Percentiles rank a stretch among this genome's conserved stretches.
Conservation (phyloP, 2,113 vertebrate genomes). For the Tringa solitaria region DNA sequence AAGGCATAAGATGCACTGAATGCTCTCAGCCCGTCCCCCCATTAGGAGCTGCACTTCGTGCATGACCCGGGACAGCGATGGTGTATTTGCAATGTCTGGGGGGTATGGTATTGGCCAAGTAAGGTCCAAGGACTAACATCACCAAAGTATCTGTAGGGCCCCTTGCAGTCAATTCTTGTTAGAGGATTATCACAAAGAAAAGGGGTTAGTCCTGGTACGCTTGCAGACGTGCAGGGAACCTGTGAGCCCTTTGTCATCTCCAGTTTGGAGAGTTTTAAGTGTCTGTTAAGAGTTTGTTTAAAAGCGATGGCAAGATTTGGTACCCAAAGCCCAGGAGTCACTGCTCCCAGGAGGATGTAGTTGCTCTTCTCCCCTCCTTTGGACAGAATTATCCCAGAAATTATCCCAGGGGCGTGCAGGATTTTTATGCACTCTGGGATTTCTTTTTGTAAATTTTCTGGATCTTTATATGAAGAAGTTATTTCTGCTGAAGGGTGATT, state of each 20-base stretch:
- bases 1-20: accelerated
- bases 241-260: neutral
- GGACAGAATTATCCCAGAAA: neutral
- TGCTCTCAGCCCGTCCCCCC: neutral
- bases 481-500: neutral
- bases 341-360: neutral
- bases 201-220: neutral
- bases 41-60: neutral
- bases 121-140: neutral
- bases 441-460: neutral
- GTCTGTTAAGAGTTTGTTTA: neutral
- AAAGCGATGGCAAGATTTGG: neutral
- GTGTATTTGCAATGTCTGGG: neutral
- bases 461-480: neutral
- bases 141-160: neutral
- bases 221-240: neutral
- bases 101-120: neutral
- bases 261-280: neutral
- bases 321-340: neutral
- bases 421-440: neutral
- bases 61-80: neutral
- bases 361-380: neutral
- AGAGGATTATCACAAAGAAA: neutral
- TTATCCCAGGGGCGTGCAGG: neutral
- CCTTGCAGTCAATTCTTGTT: neutral